Evolutionary conservation across 2,888 invertebrate genomes (phyloP).

Genomic region (Conops quadrifasciatus): DNA sequence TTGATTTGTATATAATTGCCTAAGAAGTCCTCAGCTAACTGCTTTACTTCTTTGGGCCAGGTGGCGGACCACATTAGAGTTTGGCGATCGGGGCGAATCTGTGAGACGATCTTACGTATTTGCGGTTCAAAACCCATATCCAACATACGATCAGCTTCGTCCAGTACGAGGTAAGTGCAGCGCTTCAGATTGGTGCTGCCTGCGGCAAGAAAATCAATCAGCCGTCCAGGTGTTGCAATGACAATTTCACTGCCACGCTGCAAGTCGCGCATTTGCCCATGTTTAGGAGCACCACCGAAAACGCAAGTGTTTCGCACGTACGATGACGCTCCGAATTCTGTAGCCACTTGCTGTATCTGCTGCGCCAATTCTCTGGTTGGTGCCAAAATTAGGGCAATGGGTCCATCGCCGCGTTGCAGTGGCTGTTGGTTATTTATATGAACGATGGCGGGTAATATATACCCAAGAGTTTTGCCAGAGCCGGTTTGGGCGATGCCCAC

Average conservation of each 20-base stretch:
- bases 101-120: conserved; percentile 92
- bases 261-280: conserved; percentile 77
- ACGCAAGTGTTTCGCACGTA: conserved; percentile 86
- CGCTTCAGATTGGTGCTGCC: conserved; percentile 78
- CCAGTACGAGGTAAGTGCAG: conserved; percentile 88
- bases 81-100: conserved; percentile 94
- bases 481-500: conserved; percentile 89
- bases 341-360: conserved; percentile 85
- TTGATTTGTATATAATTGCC: conserved; percentile 91
- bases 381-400: conserved; percentile 82
- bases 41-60: conserved; percentile 97
- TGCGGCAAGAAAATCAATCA: conserved; percentile 87
- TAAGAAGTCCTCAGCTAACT: conserved; percentile 92
- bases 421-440: conserved; percentile 86
- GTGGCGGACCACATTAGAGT: conserved; percentile 99
- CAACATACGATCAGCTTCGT: conserved; percentile 95
- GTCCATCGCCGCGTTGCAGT: conserved; percentile 81
- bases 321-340: conserved; percentile 81
- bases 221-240: conserved; percentile 90
- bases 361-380: conserved; percentile 83
- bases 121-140: conserved; percentile 99
- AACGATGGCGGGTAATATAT: conserved; percentile 84
- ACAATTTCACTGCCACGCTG: conserved; percentile 87
- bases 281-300: conserved; percentile 91
- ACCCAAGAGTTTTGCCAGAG: conserved; percentile 82